Conservation (phyloP, 37 sponge, comb jelly and placozoan genomes). For the Chondrilla cf. caribensis region DNA sequence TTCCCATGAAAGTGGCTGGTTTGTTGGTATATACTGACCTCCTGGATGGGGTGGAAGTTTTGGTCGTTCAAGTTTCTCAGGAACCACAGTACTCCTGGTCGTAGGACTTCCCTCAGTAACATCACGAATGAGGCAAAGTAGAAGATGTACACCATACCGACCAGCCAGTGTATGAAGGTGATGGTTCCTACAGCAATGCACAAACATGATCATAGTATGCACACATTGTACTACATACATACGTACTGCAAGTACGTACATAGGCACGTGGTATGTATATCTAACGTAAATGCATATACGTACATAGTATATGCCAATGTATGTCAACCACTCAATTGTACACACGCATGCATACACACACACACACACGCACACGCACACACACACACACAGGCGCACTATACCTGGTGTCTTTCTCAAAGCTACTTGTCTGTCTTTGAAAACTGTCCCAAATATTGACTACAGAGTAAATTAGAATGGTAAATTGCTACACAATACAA, state of each 20-base stretch:
- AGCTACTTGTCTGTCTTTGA: slow-evolving; percentile 59
- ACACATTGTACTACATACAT: background rate
- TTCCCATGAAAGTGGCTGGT: background rate
- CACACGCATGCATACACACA: background rate
- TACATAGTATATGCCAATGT: background rate
- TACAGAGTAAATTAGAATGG: background rate
- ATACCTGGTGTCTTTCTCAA: slow-evolving; percentile 69
- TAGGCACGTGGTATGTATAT: background rate
- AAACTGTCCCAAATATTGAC: slow-evolving; percentile 66
- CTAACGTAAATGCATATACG: too few species aligned
- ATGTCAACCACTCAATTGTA: too few species aligned
- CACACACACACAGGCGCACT: background rate
- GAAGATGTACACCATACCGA: slow-evolving; percentile 94
- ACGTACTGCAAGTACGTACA: background rate
- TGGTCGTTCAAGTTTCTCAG: slow-evolving; percentile 92
- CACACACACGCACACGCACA: background rate
- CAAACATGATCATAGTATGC: background rate
- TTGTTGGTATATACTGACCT: slow-evolving; percentile 29
- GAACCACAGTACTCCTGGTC: slow-evolving; percentile 98
- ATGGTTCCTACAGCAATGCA: slow-evolving; percentile 56
- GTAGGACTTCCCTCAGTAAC: slow-evolving; percentile 81
- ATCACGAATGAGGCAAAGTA: slow-evolving; percentile 96
- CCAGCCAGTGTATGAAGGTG: slow-evolving; percentile 94
- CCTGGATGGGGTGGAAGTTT: slow-evolving; percentile 92
- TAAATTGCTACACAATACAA: too few species aligned